These are phyloP conservation scores for Tetanocera ferruginea DNA, from an alignment of 2,888 invertebrate genomes.

Conservation along the genomic window DNA sequence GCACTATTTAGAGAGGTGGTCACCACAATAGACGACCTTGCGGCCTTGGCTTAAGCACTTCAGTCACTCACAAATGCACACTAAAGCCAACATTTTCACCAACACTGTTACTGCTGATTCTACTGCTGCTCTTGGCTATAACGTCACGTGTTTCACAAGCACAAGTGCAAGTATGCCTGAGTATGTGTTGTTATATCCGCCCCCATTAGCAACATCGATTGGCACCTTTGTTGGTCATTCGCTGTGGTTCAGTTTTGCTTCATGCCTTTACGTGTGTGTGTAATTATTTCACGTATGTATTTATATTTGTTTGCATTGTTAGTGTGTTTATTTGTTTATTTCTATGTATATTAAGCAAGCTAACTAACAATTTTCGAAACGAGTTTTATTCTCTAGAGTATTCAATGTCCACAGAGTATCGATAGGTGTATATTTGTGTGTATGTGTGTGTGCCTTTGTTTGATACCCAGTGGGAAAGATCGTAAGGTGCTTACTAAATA, in stretches of 20 bases:
- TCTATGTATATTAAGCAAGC: background rate
- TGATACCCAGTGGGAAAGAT: no score
- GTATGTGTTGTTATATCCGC: background rate
- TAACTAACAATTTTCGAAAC: background rate
- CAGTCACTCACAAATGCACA: background rate
- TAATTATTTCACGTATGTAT: background rate
- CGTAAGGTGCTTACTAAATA: no score
- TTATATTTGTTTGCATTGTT: background rate
- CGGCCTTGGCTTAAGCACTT: constrained; percentile 11
- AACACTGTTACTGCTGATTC: background rate
- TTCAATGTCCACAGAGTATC: background rate
- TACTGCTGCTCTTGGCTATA: background rate
- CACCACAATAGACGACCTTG: background rate
- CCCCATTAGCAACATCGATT: constrained; percentile 22
- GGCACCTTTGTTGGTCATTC: constrained; percentile 15
- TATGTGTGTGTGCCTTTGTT: background rate
- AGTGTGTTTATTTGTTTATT: background rate
- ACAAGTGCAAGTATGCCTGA: background rate
- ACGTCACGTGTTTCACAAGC: background rate
- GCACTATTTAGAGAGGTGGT: constrained; percentile 35
- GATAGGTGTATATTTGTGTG: background rate
- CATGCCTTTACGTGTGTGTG: background rate
- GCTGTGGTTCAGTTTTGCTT: background rate
- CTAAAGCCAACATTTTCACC: background rate
- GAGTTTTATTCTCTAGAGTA: background rate